Evolutionary conservation across 2,797 vertebrate genomes (phyloP), one percentile per base, ranked within the genome.

Genomic region (Apogon talboti): DNA sequence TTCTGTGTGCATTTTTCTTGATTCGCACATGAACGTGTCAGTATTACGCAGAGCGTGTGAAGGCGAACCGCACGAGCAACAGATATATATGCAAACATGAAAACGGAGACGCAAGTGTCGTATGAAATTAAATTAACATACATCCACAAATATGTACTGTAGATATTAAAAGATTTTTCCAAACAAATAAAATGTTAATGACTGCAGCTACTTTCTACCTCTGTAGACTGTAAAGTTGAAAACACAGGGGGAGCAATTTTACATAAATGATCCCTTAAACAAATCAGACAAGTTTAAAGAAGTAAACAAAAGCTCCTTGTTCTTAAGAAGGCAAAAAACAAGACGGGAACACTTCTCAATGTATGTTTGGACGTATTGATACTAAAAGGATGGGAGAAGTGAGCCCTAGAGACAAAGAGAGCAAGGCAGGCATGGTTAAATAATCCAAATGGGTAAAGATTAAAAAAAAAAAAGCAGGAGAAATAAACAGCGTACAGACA

Each of bases 251-350:
- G 57, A 71, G 14, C 40, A 16, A 16, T 44, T 35, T 76, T 58
- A 57, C 24, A 52, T 71, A 72, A 79, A 81, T 55, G 41, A 59
- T 55, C 44, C 53, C 61, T 73, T 58, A 73, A 66, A 74, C 70
- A 79, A 81, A 79, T 48, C 55, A 71, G 38, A 64, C 13, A 63
- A 49, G 11, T 38, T 75, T 80, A 64, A 85, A 81, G 69, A 81
- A 79, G 54, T 80, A 54, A 84, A 79, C 60, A 73, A 84, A 76
- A 71, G 70, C 51, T 63, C 24, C 74, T 67, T 76, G 54, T 61
- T 66, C 41, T 64, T 55, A 65, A 64, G 35, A 40, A 69, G 43
- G 48, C 42, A 63, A 65, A 74, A 67, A 63, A 30, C 47, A 57
- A 47, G 30, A 30, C 12, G 14, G 38, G 19, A 67, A 45, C 53